These are phyloP conservation scores for Rhagonycha lutea DNA, from an alignment of 2,888 invertebrate species.

Conservation along the genomic window DNA sequence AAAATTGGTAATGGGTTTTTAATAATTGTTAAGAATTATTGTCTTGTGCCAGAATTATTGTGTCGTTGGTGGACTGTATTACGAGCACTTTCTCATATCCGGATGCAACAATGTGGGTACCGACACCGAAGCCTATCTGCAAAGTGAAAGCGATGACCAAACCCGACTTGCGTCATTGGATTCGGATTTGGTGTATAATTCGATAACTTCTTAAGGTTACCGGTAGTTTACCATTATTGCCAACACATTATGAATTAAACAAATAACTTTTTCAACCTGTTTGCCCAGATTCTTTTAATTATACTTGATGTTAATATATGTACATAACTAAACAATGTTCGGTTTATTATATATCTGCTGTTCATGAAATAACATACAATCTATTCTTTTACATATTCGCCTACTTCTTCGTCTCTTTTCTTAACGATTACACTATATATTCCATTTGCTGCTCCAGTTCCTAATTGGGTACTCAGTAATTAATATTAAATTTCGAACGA, in stretches of 20 bases:
- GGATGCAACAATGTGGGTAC: conserved; percentile 35
- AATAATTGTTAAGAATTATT: background rate
- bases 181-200: conserved; percentile 11
- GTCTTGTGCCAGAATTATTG: conserved; percentile 6
- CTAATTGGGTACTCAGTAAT: conserved; percentile 33
- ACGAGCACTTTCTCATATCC: conserved; percentile 38
- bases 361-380: background rate
- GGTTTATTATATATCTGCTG: background rate
- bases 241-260: conserved; percentile 1
- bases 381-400: conserved; percentile 7
- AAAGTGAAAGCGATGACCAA: conserved; percentile 36
- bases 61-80: conserved; percentile 15
- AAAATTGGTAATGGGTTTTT: background rate
- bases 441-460: conserved; percentile 35
- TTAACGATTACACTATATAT: conserved; percentile 18
- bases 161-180: conserved; percentile 26
- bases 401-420: conserved; percentile 24
- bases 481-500: conserved; percentile 22
- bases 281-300: background rate
- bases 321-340: background rate
- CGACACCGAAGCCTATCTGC: conserved; percentile 24
- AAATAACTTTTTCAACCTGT: conserved; percentile 3
- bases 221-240: conserved; percentile 1
- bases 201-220: conserved; percentile 6
- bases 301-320: background rate